Evolutionary conservation across 2,888 invertebrate species (phyloP), one percentile per base, ranked within the genome.

Genomic region (Auanema sp.): DNA sequence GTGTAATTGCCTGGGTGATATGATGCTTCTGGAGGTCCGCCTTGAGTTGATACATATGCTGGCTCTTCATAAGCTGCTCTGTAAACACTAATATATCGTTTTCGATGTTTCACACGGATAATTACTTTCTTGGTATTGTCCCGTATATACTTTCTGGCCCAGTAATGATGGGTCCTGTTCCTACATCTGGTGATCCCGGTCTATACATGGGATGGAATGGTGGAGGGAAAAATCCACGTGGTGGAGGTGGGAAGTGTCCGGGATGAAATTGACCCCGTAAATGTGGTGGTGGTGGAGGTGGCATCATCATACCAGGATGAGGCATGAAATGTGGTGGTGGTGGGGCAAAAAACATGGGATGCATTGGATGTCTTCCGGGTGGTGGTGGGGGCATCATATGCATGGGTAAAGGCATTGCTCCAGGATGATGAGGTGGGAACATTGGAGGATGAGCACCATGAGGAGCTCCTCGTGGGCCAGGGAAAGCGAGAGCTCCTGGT

Each of bases 21-120:
- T 4, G 76, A 72, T 10, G 71, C 59, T 53, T 71, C 69, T 0
- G 75, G 75, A 11, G 68, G 58, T 6, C 65, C 68, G 8, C 69
- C 67, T 10, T 62, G 65, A 4, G 66, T 62, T 8, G 70, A 67
- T 86, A 88, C 87, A 81, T 89, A 89, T 52, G 86, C 84, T 2
- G 86, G 86, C 67, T 87, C 86, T 72, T 87, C 86, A 71, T 78
- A 80, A 8, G 77, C 76, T 21, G 14, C 64, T 42, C 63, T 50
- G n/a, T 12, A 55, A 16, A 18, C 6, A 52, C 24, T 8, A 5
- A 18, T 16, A 5, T 18, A 47, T 47, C 16, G 10, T 18, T 5
- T 10, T 47, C 3, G 21, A 10, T 47, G 21, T 47, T 44, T 60
- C 50, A 58, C 42, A 21, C 41, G 1, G 16, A 50, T 51, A 25